Percentiles rank a stretch among this genome's conserved stretches.
Conservation (phyloP, 2,797 vertebrate genomes). For the Propithecus perrieri region DNA sequence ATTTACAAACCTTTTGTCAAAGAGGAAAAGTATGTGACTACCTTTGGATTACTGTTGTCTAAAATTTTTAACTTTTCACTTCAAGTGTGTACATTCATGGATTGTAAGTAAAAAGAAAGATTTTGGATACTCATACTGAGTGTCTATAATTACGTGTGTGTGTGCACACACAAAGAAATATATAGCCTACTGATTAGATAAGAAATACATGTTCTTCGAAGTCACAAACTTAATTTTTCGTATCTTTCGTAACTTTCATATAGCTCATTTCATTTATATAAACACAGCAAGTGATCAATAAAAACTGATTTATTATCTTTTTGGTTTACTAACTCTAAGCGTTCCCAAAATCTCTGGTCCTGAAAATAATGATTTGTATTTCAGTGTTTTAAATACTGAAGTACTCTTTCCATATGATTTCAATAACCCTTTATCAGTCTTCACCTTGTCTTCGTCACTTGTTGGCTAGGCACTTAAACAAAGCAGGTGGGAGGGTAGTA, state of each 20-base stretch:
- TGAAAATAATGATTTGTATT: conserved; percentile 30
- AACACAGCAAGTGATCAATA: not conserved
- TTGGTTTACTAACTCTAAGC: not conserved
- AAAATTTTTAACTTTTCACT: not conserved
- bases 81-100: not conserved
- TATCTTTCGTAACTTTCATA: not conserved
- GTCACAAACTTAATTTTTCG: not conserved
- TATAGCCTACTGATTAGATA: not conserved
- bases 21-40: not conserved
- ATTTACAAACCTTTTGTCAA: not conserved
- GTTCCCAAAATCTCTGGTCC: not conserved
- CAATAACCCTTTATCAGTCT: not conserved
- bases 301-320: not conserved
- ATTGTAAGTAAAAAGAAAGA: not conserved
- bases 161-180: not conserved
- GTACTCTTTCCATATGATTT: not conserved
- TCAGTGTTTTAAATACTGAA: not conserved
- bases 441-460: not conserved
- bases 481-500: not conserved
- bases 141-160: not conserved
- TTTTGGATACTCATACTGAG: not conserved
- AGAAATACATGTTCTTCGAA: not conserved
- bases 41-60: not conserved
- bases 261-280: not conserved
- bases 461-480: not conserved